phyloP scores from a whole-genome alignment of 2,888 invertebrate genomes.

The Pyralis farinalis region DNA sequence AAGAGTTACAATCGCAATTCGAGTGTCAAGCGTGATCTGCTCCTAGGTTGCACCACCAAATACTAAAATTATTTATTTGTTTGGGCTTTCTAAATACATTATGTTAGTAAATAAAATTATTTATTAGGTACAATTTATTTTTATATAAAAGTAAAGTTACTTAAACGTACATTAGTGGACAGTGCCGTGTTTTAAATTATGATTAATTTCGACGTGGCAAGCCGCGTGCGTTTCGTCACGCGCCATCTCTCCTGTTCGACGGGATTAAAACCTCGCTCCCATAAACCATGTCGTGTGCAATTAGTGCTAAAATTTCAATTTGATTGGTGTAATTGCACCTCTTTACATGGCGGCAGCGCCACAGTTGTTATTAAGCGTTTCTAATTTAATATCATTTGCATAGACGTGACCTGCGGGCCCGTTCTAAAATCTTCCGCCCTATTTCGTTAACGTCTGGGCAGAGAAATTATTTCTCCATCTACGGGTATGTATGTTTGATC shows the following conservation, averaged over 20 bases:
- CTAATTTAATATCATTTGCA: conserved; percentile 80
- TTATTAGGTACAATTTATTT: too few species aligned
- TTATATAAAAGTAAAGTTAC: too few species aligned
- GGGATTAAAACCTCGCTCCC: conserved; percentile 41
- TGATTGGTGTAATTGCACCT: conserved; percentile 80
- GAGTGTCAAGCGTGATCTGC: too few species aligned
- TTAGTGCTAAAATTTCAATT: conserved; percentile 76
- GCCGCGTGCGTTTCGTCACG: conserved; percentile 28
- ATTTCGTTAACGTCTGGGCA: conserved; percentile 1
- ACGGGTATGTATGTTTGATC: too few species aligned
- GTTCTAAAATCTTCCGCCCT: neutral
- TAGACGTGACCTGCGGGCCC: conserved; percentile 65
- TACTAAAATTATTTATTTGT: too few species aligned
- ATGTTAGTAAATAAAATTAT: too few species aligned
- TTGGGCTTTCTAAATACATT: too few species aligned
- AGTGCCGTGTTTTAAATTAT: neutral
- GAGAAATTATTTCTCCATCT: neutral
- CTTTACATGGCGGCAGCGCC: conserved; percentile 61
- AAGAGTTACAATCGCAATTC: too few species aligned
- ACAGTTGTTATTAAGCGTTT: conserved; percentile 80
- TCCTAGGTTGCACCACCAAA: too few species aligned
- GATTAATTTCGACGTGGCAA: conserved; percentile 19
- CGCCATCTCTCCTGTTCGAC: conserved; percentile 8
- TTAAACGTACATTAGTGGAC: too few species aligned
- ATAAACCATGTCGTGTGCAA: conserved; percentile 71